A percentile compares a stretch with the other conserved stretches of the same genome.
phyloP scores from a whole-genome alignment of 1,140 invertebrate species.

The Apis cerana region DNA sequence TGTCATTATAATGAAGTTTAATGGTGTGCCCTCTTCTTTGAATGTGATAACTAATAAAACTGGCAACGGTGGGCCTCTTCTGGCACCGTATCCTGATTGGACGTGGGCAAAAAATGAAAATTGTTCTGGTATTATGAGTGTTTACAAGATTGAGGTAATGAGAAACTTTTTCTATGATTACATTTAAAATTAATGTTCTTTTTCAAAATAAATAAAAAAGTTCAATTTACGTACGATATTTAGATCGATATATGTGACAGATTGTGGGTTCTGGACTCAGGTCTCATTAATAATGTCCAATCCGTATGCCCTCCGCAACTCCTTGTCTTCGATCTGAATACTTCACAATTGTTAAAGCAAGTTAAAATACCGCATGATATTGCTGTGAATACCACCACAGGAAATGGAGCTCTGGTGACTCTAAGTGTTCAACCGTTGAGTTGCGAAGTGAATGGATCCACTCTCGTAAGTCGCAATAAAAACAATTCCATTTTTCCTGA shows the following conservation, averaged over 20 bases:
- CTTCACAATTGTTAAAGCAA: slow-evolving; percentile 76
- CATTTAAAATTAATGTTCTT: no score
- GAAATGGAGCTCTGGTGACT: slow-evolving; percentile 61
- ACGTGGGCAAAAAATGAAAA: slow-evolving; percentile 48
- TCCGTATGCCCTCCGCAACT: slow-evolving; percentile 79
- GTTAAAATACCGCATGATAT: slow-evolving; percentile 70
- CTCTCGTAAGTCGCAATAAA: slow-evolving; percentile 46
- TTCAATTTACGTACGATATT: not conserved
- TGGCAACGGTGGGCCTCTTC: slow-evolving; percentile 54
- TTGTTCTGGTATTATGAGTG: slow-evolving; percentile 60
- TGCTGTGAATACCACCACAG: slow-evolving; percentile 52
- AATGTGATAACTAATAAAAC: slow-evolving; percentile 33
- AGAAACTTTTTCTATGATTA: not conserved
- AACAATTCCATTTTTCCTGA: no score
- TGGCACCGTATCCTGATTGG: slow-evolving; percentile 69
- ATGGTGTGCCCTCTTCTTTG: slow-evolving; percentile 69
- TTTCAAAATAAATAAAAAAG: no score
- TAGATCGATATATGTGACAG: slow-evolving; percentile 82
- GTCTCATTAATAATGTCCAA: slow-evolving; percentile 73
- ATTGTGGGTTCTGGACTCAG: slow-evolving; percentile 81
- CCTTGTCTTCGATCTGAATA: slow-evolving; percentile 78
- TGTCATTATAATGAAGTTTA: slow-evolving; percentile 75
- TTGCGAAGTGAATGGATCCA: slow-evolving; percentile 13
- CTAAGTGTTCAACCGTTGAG: slow-evolving; percentile 46
- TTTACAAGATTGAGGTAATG: slow-evolving; percentile 63